Evolutionary conservation across 1,140 invertebrate species (phyloP), one percentile per base, ranked within the genome.

Genomic region (Bombus confusus): DNA sequence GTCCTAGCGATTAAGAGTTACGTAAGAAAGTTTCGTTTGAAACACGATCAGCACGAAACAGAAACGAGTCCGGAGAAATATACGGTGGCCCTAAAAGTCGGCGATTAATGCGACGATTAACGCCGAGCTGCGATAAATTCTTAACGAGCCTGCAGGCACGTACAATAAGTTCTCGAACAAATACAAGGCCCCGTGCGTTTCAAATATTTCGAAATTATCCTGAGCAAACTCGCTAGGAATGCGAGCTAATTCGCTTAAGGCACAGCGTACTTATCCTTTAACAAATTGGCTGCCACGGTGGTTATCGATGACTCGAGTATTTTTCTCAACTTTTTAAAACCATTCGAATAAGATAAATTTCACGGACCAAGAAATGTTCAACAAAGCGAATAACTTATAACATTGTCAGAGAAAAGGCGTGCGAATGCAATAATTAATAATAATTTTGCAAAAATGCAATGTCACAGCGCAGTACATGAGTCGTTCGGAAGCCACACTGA

Each of bases 191-290:
- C 3, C 52, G 41, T 52, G 64, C 31, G 43, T 86, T 78, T 52
- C 41, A 62, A 83, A 13, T 39, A 8, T 12, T 15, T 52, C 69
- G 31, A 66, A 41, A 22, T 28, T 79, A 1, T 66, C 41, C 25
- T 6, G 5, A 57, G 28, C 68, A 69, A 85, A 81, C 59, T 41
- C 71, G n/a, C 31, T 41, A 78, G 80, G 52, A 74, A 82, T 43
- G 69, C 57, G 73, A 85, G 15, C 15, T 47, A 28, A 78, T 85
- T 88, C 78, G 31, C 34, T 31, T 28, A 59, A 72, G 64, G 47
- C 47, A 10, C 47, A 64, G 47, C 13, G 25, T 22, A 0, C 10
- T 59, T 62, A 41, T 85, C 59, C 22, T 76, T 37, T 66, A 62
- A 62, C 28, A 52, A 5, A 52, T 22, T 22, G 18, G 47, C 47